A percentile compares a stretch with the other conserved stretches of the same genome.
Evolutionary conservation across 2,797 vertebrate species (phyloP).

Genomic region (Peromyscus aztecus): DNA sequence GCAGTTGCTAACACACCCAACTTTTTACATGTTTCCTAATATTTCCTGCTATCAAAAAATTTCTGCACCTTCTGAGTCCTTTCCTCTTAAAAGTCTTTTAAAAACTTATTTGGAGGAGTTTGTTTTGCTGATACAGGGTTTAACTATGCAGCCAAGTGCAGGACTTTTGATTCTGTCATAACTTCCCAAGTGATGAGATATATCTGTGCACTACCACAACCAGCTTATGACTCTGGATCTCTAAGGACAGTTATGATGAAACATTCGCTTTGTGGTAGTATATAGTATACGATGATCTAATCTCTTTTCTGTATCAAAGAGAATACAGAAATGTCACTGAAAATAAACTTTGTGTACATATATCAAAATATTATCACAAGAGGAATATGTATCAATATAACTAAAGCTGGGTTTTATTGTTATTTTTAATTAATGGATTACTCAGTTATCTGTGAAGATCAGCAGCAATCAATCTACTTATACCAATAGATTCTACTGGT

Average conservation of each 20-base stretch:
- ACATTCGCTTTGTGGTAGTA: conserved; percentile 9
- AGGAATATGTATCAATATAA: conserved; percentile 63
- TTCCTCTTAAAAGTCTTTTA: conserved; percentile 7
- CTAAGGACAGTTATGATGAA: conserved; percentile 27
- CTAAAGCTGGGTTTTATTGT: conserved; percentile 75
- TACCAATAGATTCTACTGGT: conserved; percentile 73
- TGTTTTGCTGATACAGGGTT: background rate
- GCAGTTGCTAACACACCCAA: background rate
- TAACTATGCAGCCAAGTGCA: background rate
- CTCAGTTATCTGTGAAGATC: conserved; percentile 21
- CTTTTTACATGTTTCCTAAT: background rate
- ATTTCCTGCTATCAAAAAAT: background rate
- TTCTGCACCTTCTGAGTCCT: background rate
- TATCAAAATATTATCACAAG: conserved; percentile 81
- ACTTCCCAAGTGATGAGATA: background rate
- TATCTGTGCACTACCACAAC: background rate
- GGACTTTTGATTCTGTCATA: background rate
- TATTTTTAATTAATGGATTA: background rate
- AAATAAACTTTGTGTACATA: conserved; percentile 56
- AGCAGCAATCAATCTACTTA: conserved; percentile 80
- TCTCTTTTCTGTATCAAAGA: conserved; percentile 51
- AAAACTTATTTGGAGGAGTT: background rate
- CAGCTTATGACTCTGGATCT: background rate
- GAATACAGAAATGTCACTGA: conserved; percentile 67
- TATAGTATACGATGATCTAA: background rate